Conservation (phyloP, 2,888 invertebrate species). For the Torymus aiolomorphi region DNA sequence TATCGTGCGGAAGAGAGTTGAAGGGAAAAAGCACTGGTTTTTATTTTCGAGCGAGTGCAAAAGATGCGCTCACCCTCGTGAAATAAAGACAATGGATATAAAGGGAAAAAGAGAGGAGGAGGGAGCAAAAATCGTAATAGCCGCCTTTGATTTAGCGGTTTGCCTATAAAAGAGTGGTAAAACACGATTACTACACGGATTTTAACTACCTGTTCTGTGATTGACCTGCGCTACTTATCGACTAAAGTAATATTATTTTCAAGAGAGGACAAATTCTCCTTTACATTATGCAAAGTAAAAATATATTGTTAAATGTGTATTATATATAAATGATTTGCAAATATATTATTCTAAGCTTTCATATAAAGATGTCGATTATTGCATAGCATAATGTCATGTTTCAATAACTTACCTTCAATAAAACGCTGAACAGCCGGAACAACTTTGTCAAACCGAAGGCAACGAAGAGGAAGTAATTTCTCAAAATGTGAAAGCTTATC, state of each 20-base stretch:
- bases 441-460: conserved; percentile 92
- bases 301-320: too few relatives aligned
- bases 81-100: conserved; percentile 20
- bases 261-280: too few relatives aligned
- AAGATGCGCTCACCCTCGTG: neutral
- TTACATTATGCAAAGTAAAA: too few relatives aligned
- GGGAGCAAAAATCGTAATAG: conserved; percentile 40
- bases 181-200: conserved; percentile 1
- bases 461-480: conserved; percentile 87
- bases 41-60: conserved; percentile 12
- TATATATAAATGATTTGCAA: too few relatives aligned
- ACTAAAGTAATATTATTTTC: too few relatives aligned
- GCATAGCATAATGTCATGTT: neutral
- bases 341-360: too few relatives aligned
- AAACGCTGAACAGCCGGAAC: conserved; percentile 86
- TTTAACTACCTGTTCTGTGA: neutral
- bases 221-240: too few relatives aligned
- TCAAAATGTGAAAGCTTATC: conserved; percentile 83
- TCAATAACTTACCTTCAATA: conserved; percentile 78
- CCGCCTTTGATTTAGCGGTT: conserved; percentile 34
- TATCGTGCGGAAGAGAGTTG: neutral
- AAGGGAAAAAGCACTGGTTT: neutral
- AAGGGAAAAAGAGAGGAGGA: conserved; percentile 1
- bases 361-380: too few relatives aligned
- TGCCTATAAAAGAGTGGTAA: neutral